Evolutionary conservation across 2,888 invertebrate genomes (phyloP), one percentile per base, ranked within the genome.

Genomic region (Drosophila melanosoma): DNA sequence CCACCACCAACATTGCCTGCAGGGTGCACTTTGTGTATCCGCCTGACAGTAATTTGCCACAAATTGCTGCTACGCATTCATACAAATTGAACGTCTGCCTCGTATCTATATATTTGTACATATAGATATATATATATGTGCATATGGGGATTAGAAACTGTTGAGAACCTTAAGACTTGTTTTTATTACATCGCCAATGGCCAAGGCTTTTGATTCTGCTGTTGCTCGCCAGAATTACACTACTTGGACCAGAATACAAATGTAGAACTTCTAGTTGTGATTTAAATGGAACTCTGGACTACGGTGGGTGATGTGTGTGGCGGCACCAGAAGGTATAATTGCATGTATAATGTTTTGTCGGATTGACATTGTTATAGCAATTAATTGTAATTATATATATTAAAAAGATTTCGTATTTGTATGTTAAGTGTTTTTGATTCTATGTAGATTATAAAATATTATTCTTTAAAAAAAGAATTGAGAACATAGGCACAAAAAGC

Each of bases 41-140:
- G 74, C 61, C 70, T 69, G 75, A 67, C 77, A 76, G 83, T 86
- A 90, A 90, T 89, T 90, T 88, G 90, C 73, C 69, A 82, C 69
- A 82, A 87, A 85, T 90, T 82, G 86, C 76, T 71, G 84, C 89
- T 74, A 89, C 90, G 89, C 87, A 87, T 77, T 77, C 71, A 61
- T 59, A 86, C 87, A 81, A 87, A 88, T 88, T 79, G 79, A 77
- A 72, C 72, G 66, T 72, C 76, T 75, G 62, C 62, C 40, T 42
- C 23, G 26, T 51, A 29, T 51, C 12, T 65, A 32, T 26, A 20
- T 15, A 20, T 20, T 7, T 11, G n/a, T 42, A 42, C n/a, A 42
- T n/a, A n/a, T 45, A 17, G 17, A 10, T 63, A 29, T n/a, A 48
- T 23, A 20, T 49, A 12, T 65, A 15, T 29, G 62, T 53, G 52